phyloP scores from a whole-genome alignment of 1,140 invertebrate species.

The Pachyrhynchus sulphureomaculatus region DNA sequence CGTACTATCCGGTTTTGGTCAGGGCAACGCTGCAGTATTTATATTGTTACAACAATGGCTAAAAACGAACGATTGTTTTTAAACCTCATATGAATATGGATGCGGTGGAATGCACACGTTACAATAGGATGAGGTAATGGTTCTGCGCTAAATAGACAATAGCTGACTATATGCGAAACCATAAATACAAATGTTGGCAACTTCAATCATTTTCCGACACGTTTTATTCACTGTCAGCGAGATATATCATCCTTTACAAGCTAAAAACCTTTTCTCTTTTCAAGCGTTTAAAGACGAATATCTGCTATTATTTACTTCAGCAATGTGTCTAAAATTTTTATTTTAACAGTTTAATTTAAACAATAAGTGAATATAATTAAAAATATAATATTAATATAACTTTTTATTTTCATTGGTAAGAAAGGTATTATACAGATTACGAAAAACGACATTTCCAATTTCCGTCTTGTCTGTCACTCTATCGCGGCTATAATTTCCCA shows the following conservation, averaged over 20 bases:
- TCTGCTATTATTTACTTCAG: too few relatives aligned
- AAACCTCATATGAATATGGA: slow-evolving; percentile 51
- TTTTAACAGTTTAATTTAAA: too few relatives aligned
- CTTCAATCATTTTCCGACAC: slow-evolving; percentile 47
- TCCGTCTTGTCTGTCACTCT: too few relatives aligned
- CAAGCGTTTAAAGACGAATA: too few relatives aligned
- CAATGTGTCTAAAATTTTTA: too few relatives aligned
- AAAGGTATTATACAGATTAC: too few relatives aligned
- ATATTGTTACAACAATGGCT: slow-evolving; percentile 39
- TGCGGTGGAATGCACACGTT: slow-evolving; percentile 43
- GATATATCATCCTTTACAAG: slow-evolving; percentile 2
- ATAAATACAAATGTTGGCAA: slow-evolving; percentile 48
- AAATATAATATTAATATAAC: too few relatives aligned
- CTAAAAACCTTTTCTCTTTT: too few relatives aligned
- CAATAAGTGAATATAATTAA: too few relatives aligned
- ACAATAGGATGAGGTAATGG: slow-evolving; percentile 47
- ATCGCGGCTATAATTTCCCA: too few relatives aligned
- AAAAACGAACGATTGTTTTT: slow-evolving; percentile 47
- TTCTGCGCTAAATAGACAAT: slow-evolving; percentile 50
- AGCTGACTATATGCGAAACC: slow-evolving; percentile 50
- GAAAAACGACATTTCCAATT: too few relatives aligned
- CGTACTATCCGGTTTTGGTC: background rate
- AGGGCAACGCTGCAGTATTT: slow-evolving; percentile 34
- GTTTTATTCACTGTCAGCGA: slow-evolving; percentile 17
- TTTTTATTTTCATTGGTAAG: too few relatives aligned